Evolutionary conservation across 1,140 invertebrate genomes (phyloP).

Genomic region (Papilio polytes): DNA sequence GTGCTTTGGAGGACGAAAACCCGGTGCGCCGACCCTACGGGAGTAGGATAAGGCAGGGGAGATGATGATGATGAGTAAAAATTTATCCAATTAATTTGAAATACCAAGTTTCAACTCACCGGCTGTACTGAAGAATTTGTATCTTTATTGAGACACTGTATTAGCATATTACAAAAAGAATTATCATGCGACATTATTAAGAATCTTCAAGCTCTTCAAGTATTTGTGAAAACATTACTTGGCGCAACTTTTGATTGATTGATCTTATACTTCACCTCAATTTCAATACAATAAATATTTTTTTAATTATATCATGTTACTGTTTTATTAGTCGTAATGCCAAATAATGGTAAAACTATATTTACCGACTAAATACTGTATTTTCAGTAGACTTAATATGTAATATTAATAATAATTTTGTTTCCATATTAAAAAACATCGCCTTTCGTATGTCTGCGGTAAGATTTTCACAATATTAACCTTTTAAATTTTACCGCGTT

Average conservation of each 20-base stretch:
- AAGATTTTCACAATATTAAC: no score
- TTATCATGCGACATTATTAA: conserved; percentile 20
- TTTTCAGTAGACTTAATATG: background rate
- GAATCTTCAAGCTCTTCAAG: background rate
- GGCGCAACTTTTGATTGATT: conserved; percentile 4
- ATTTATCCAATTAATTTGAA: background rate
- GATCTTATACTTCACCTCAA: background rate
- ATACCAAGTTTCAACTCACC: conserved; percentile 1
- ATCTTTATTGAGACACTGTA: background rate
- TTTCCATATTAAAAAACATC: no score
- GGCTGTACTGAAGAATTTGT: background rate
- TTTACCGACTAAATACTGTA: background rate
- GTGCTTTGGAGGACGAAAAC: no score
- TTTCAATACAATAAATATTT: background rate
- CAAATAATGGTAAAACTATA: background rate
- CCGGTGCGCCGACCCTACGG: no score
- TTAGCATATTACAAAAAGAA: conserved; percentile 23
- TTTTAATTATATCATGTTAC: background rate
- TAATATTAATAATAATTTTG: background rate
- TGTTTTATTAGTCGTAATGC: background rate
- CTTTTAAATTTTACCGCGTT: no score
- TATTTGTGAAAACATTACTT: background rate
- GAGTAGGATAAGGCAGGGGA: no score
- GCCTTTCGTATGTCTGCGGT: no score
- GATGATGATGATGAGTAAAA: no score